phyloP scores from a whole-genome alignment of 2,888 invertebrate species.

The Latrodectus hesperus region DNA sequence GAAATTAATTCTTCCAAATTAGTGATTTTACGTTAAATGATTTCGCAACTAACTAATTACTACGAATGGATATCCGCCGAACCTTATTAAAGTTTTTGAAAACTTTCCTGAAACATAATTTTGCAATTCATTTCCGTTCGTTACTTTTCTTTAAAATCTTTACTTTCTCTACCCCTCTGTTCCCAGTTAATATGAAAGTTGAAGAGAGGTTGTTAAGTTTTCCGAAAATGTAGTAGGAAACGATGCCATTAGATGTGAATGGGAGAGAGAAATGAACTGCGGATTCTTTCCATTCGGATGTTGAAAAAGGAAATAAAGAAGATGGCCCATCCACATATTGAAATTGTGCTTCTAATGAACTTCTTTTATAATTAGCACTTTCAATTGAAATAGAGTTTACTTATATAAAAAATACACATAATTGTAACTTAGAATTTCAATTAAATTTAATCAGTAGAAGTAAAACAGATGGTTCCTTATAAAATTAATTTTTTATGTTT shows the following conservation, averaged over 20 bases:
- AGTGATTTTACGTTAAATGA: constrained; percentile 18
- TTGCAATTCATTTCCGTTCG: constrained; percentile 30
- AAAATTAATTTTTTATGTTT: too few relatives aligned
- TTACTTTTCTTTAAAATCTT: constrained; percentile 4
- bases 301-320: constrained; percentile 1
- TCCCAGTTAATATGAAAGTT: background rate
- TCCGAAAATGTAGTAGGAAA: constrained; percentile 20
- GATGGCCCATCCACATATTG: background rate
- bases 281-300: constrained; percentile 1
- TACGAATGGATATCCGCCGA: constrained; percentile 11
- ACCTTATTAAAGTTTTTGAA: constrained; percentile 23
- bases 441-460: too few relatives aligned
- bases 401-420: too few relatives aligned
- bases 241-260: constrained; percentile 39
- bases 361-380: too few relatives aligned
- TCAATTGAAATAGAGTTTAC: too few relatives aligned
- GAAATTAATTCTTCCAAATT: background rate
- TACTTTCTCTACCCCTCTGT: background rate
- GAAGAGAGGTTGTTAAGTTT: constrained; percentile 5
- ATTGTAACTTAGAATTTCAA: too few relatives aligned
- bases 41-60: constrained; percentile 22
- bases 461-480: too few relatives aligned
- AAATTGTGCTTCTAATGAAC: background rate
- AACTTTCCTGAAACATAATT: constrained; percentile 22
- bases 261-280: constrained; percentile 9